Evolutionary conservation across 1,140 invertebrate genomes (phyloP).

Genomic region (Platyura marginata): DNA sequence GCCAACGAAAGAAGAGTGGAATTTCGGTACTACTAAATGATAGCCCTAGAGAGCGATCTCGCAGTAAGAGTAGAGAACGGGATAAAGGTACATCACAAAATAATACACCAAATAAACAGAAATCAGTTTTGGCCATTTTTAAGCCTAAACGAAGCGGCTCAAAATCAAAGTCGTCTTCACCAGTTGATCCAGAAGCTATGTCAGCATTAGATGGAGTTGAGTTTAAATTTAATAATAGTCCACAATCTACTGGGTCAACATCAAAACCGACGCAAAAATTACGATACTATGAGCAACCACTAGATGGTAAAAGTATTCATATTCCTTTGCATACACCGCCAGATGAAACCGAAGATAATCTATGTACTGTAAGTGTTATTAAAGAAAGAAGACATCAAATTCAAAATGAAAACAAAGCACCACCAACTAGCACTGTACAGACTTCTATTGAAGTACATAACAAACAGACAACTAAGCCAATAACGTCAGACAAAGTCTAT

Average conservation of each 20-base stretch:
- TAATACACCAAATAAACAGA: slow-evolving; percentile 35
- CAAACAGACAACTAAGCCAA: slow-evolving; percentile 11
- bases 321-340: slow-evolving; percentile 47
- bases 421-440: slow-evolving; percentile 7
- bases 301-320: slow-evolving; percentile 35
- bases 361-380: background rate
- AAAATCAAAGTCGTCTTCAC: slow-evolving; percentile 22
- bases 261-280: slow-evolving; percentile 12
- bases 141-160: slow-evolving; percentile 28
- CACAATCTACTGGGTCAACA: slow-evolving; percentile 7
- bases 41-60: slow-evolving; percentile 24
- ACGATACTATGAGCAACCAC: slow-evolving; percentile 37
- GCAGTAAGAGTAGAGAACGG: slow-evolving; percentile 43
- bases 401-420: slow-evolving; percentile 3
- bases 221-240: slow-evolving; percentile 13
- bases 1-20: slow-evolving; percentile 19
- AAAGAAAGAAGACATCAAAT: background rate
- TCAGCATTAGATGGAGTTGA: slow-evolving; percentile 9
- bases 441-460: background rate
- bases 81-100: slow-evolving; percentile 21
- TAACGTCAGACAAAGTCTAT: slow-evolving; percentile 6
- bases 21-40: slow-evolving; percentile 10
- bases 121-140: slow-evolving; percentile 41
- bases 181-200: slow-evolving; percentile 10
- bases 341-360: slow-evolving; percentile 29